Evolutionary conservation across 1,140 invertebrate genomes (phyloP).

Genomic region (Nephila pilipes): DNA sequence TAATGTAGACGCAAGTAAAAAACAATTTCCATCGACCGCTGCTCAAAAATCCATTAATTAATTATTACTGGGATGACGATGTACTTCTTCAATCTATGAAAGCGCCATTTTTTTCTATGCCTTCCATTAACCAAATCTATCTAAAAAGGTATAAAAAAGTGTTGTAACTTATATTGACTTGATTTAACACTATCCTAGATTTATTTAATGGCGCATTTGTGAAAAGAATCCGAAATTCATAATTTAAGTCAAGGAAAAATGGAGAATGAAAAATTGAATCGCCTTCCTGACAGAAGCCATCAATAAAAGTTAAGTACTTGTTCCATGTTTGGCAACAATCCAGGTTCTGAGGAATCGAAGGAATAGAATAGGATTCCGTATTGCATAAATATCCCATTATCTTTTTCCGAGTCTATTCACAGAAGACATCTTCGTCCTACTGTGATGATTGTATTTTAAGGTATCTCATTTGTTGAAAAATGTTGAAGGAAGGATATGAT

Average conservation of each 20-base stretch:
- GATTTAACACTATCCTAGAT: background rate
- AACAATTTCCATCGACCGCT: too few relatives aligned
- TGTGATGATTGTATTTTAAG: background rate
- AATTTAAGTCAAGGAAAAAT: background rate
- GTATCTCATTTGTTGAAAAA: background rate
- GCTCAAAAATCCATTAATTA: too few relatives aligned
- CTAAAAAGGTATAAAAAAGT: too few relatives aligned
- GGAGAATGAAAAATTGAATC: background rate
- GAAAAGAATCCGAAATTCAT: background rate
- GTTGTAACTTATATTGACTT: background rate
- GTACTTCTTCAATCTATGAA: too few relatives aligned
- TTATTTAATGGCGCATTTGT: background rate
- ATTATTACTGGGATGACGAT: too few relatives aligned
- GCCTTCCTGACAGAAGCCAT: background rate
- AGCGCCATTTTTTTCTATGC: too few relatives aligned
- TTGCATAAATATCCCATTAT: slow-evolving; percentile 15
- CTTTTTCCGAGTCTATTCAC: background rate
- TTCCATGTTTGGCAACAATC: slow-evolving; percentile 9
- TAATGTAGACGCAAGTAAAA: too few relatives aligned
- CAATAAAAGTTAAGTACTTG: background rate
- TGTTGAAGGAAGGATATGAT: background rate
- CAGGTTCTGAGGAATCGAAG: background rate
- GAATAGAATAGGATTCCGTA: background rate
- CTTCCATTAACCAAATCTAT: too few relatives aligned
- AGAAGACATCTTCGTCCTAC: background rate